Conservation (phyloP, 2,113 vertebrate species). For the Canis aureus region DNA sequence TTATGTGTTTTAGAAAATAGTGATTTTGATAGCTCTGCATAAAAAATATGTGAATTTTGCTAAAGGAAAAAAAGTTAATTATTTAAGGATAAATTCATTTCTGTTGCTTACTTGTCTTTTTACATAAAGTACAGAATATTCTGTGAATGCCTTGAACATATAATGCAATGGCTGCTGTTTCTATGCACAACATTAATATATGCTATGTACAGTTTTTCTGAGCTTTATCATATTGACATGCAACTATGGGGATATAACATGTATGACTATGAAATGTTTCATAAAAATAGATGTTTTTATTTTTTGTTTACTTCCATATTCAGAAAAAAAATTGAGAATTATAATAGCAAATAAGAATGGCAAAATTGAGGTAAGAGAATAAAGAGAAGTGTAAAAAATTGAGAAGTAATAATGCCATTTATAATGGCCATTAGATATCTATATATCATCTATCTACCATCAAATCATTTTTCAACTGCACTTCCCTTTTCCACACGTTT, state of each 20-base stretch:
- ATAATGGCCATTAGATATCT: not conserved
- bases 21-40: not conserved
- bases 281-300: not conserved
- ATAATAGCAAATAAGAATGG: not conserved
- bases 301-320: not conserved
- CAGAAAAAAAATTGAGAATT: not conserved
- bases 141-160: not conserved
- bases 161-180: not conserved
- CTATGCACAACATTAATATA: not conserved
- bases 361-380: not conserved
- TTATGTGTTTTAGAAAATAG: not conserved
- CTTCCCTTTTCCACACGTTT: not conserved
- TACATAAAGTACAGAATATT: not conserved
- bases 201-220: not conserved
- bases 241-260: not conserved
- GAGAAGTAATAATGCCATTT: not conserved
- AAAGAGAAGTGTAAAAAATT: not conserved
- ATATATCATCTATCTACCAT: not conserved
- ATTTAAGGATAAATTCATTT: not conserved
- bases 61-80: not conserved
- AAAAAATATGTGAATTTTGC: not conserved
- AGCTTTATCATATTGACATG: not conserved
- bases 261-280: not conserved
- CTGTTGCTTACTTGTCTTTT: not conserved
- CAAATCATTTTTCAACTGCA: not conserved